phyloP scores from a whole-genome alignment of 2,888 invertebrate genomes.

The Agapostemon virescens region DNA sequence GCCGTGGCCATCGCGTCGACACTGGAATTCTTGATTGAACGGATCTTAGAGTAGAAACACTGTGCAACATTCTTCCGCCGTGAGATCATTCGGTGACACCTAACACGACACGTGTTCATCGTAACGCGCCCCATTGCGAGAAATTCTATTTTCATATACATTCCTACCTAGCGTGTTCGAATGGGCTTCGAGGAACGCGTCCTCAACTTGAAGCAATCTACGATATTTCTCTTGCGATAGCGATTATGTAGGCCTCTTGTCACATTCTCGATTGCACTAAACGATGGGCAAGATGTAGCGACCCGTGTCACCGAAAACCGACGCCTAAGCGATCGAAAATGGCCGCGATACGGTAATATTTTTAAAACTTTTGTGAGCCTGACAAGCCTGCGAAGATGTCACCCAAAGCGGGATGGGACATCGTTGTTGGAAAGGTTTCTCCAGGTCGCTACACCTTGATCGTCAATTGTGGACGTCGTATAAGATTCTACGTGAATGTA shows the following conservation, averaged over 20 bases:
- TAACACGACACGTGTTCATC: not conserved
- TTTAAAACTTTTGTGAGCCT: not conserved
- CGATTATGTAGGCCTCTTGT: not conserved
- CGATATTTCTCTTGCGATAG: not conserved
- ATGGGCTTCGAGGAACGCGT: not conserved
- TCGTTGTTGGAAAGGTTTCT: not conserved
- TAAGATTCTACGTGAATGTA: not conserved
- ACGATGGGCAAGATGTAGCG: not conserved
- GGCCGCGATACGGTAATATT: not conserved
- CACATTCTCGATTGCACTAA: conserved; percentile 3
- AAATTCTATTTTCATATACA: conserved; percentile 30
- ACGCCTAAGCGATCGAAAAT: not conserved
- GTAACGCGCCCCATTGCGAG: conserved; percentile 6
- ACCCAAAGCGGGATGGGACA: not conserved
- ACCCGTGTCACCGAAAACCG: not conserved
- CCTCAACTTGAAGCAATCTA: not conserved
- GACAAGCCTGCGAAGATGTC: not conserved
- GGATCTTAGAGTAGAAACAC: conserved; percentile 1
- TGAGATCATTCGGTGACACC: conserved; percentile 31
- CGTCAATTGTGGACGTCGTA: not conserved
- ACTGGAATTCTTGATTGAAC: conserved; percentile 22
- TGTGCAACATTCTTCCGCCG: conserved; percentile 22
- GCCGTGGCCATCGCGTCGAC: not conserved
- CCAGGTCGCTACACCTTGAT: not conserved
- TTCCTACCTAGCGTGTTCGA: conserved; percentile 28